Percentiles rank a stretch among this genome's conserved stretches.
Evolutionary conservation across 1,140 invertebrate genomes (phyloP).

Genomic region (Drosophila yakuba): DNA sequence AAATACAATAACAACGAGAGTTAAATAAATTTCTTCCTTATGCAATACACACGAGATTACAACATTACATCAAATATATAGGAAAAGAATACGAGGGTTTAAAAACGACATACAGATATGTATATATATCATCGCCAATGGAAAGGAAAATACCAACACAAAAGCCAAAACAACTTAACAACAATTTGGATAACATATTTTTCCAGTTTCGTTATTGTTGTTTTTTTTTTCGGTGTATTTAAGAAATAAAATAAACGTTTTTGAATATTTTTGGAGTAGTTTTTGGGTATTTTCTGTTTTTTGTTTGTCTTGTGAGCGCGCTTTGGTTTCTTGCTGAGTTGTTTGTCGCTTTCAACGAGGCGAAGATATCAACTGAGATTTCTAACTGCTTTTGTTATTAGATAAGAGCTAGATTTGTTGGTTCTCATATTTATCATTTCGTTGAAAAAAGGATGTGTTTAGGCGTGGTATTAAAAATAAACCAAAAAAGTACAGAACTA

Average conservation of each 20-base stretch:
- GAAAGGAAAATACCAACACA: slow-evolving; percentile 54
- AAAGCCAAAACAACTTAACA: slow-evolving; percentile 65
- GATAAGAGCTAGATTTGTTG: slow-evolving; percentile 54
- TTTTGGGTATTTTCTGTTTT: slow-evolving; percentile 29
- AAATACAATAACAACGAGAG: slow-evolving; percentile 69
- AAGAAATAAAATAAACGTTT: slow-evolving; percentile 52
- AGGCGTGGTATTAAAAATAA: slow-evolving; percentile 80
- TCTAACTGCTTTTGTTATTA: slow-evolving; percentile 57
- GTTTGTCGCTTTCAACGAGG: slow-evolving; percentile 68
- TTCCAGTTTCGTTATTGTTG: slow-evolving; percentile 40
- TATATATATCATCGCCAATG: slow-evolving; percentile 61
- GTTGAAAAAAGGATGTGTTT: slow-evolving; percentile 84
- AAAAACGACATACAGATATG: slow-evolving; percentile 54
- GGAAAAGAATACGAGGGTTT: slow-evolving; percentile 41
- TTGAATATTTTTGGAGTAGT: slow-evolving; percentile 51
- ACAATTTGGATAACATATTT: slow-evolving; percentile 42
- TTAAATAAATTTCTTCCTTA: slow-evolving; percentile 54
- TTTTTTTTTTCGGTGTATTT: slow-evolving; percentile 38
- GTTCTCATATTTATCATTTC: slow-evolving; percentile 85
- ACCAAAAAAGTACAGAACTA: slow-evolving; percentile 71
- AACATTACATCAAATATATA: slow-evolving; percentile 74
- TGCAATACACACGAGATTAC: slow-evolving; percentile 67
- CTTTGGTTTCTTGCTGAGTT: slow-evolving; percentile 60
- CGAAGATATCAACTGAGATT: slow-evolving; percentile 53
- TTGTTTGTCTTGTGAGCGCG: slow-evolving; percentile 72